Evolutionary conservation across 1,140 invertebrate species (phyloP).

Genomic region (Cheumatopsyche charites): DNA sequence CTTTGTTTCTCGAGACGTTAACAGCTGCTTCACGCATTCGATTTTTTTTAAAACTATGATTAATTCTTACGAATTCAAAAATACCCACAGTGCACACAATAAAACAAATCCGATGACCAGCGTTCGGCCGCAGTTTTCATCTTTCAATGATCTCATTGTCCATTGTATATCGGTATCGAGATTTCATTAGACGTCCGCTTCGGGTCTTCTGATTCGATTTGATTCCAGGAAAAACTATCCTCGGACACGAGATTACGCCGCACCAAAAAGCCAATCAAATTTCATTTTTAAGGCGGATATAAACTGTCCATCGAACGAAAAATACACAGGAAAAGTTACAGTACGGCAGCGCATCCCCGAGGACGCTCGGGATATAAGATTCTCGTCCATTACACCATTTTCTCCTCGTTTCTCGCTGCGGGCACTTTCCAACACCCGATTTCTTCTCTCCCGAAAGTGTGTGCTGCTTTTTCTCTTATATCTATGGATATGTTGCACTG

Average conservation of each 20-base stretch:
- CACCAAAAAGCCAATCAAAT: slow-evolving; percentile 36
- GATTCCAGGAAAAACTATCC: slow-evolving; percentile 22
- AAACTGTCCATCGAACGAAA: slow-evolving; percentile 28
- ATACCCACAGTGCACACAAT: not conserved
- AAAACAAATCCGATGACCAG: not conserved
- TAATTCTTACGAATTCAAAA: not conserved
- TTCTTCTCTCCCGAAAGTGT: slow-evolving; percentile 1
- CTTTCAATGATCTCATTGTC: not conserved
- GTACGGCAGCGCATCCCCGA: too few relatives aligned
- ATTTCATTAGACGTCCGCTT: slow-evolving; percentile 29
- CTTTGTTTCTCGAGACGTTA: not conserved
- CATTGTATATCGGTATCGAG: not conserved
- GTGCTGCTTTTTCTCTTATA: slow-evolving; percentile 1
- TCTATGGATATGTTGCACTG: too few relatives aligned
- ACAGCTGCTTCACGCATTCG: not conserved
- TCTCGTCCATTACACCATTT: slow-evolving; percentile 44
- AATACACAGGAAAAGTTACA: not conserved
- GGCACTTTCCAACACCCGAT: slow-evolving; percentile 33
- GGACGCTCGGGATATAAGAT: slow-evolving; percentile 38
- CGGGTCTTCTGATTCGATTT: slow-evolving; percentile 1
- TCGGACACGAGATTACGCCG: slow-evolving; percentile 28
- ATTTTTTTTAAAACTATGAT: not conserved
- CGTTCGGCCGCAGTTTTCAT: too few relatives aligned
- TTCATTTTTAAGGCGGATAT: slow-evolving; percentile 43
- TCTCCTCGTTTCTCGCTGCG: slow-evolving; percentile 32